A percentile compares a stretch with the other conserved stretches of the same genome.
Conservation (phyloP, 2,113 vertebrate species). For the Chamaea fasciata region DNA sequence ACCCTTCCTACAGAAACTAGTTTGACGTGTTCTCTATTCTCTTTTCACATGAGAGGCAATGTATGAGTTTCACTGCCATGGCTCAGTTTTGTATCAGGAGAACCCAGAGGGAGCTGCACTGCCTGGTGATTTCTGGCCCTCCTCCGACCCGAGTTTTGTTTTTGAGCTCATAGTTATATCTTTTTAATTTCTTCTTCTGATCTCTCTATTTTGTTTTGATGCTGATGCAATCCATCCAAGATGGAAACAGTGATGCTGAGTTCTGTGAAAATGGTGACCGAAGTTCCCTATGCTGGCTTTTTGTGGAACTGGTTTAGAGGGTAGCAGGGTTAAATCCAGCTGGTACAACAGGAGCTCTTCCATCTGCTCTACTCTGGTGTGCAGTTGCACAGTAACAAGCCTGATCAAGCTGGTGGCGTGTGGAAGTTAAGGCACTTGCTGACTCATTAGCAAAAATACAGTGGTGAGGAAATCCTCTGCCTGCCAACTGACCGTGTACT, state of each 20-base stretch:
- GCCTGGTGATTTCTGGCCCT: background rate
- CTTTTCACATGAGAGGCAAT: background rate
- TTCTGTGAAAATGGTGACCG: background rate
- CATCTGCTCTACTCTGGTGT: background rate
- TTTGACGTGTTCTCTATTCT: background rate
- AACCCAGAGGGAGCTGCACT: background rate
- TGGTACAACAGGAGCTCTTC: background rate
- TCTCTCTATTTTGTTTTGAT: background rate
- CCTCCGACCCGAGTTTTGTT: background rate
- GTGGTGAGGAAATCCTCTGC: background rate
- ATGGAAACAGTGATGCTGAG: background rate
- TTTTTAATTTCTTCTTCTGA: background rate
- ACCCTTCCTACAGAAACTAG: background rate
- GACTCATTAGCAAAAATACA: slow-evolving; percentile 16
- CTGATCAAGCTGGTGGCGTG: background rate
- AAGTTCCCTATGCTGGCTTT: background rate
- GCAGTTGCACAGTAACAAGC: background rate
- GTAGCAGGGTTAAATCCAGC: background rate
- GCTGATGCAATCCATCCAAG: rapidly evolving
- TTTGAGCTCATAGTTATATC: background rate
- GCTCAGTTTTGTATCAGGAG: background rate
- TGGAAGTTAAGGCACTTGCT: background rate
- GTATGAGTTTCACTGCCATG: rapidly evolving
- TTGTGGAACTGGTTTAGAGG: background rate
- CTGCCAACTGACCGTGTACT: background rate